Percentiles rank a stretch among this genome's conserved stretches.
Conservation (phyloP, 1,140 invertebrate genomes). For the Lasioglossum baleicum region DNA sequence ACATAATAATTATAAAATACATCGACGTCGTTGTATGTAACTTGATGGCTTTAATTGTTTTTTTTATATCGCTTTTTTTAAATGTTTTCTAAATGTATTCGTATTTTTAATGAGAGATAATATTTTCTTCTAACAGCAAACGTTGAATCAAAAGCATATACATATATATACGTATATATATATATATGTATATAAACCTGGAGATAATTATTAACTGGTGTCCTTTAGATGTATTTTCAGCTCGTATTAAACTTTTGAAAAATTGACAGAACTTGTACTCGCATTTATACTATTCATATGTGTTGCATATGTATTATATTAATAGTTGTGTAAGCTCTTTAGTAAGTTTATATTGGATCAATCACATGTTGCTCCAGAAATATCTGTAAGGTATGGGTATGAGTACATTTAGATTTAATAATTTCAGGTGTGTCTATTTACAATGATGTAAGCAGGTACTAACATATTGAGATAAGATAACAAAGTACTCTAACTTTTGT, state of each 20-base stretch:
- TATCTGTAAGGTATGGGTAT: constrained; percentile 9
- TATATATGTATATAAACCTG: neutral
- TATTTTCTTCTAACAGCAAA: constrained; percentile 16
- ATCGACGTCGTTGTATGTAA: neutral
- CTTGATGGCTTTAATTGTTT: neutral
- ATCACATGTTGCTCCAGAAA: neutral
- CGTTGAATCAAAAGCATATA: neutral
- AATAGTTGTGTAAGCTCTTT: too few species aligned
- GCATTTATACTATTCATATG: neutral
- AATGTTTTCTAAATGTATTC: neutral
- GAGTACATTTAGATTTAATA: neutral
- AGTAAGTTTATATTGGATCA: neutral
- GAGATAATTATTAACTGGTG: constrained; percentile 18
- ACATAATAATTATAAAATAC: too few species aligned
- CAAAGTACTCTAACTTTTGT: too few species aligned
- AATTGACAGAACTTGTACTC: constrained; percentile 8
- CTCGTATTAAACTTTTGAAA: neutral
- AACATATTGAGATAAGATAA: neutral
- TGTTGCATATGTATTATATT: neutral
- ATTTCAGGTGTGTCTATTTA: constrained; percentile 10
- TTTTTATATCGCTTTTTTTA: neutral
- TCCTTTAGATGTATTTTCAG: constrained; percentile 21
- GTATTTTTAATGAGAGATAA: neutral
- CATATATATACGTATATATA: too few species aligned
- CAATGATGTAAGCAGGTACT: too few species aligned